A percentile compares a stretch with the other conserved stretches of the same genome.
Conservation (phyloP, 2,888 invertebrate genomes). For the Parnassius orleans region DNA sequence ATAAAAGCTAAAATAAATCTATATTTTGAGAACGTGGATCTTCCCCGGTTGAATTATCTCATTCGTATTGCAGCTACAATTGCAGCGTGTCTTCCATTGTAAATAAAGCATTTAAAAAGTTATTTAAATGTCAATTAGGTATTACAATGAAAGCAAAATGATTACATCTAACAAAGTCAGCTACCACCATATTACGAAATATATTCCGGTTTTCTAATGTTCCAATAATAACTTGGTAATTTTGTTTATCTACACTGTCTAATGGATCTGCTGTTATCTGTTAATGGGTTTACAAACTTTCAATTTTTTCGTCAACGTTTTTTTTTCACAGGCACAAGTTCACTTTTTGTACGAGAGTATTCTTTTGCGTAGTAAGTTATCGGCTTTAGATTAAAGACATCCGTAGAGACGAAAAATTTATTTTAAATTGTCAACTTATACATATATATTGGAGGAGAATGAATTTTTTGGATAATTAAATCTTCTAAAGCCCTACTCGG, state of each 20-base stretch:
- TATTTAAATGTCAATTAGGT: too few relatives aligned
- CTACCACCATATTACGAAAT: constrained; percentile 31
- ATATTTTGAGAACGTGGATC: too few relatives aligned
- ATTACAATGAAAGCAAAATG: constrained; percentile 16
- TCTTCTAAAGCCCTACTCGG: too few relatives aligned
- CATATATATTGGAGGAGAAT: too few relatives aligned
- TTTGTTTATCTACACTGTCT: constrained; percentile 43
- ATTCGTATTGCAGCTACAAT: too few relatives aligned
- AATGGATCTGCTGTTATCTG: constrained; percentile 52
- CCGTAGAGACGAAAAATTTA: too few relatives aligned
- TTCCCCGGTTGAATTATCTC: too few relatives aligned
- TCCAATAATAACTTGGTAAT: constrained; percentile 39
- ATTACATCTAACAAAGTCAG: constrained; percentile 15
- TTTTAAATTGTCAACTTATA: too few relatives aligned
- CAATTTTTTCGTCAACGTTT: constrained; percentile 40
- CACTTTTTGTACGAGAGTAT: constrained; percentile 33
- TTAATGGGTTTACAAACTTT: constrained; percentile 53
- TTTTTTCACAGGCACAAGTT: constrained; percentile 34
- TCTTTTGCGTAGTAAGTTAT: constrained; percentile 43
- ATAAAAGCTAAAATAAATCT: too few relatives aligned
- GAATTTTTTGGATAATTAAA: too few relatives aligned
- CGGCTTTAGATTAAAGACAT: constrained; percentile 22
- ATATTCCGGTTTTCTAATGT: constrained; percentile 30
- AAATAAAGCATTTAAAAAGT: too few relatives aligned
- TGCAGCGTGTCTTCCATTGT: too few relatives aligned